Base-by-base conservation (phyloP, 2,797 vertebrate genomes). In the Poecilia picta region DNA sequence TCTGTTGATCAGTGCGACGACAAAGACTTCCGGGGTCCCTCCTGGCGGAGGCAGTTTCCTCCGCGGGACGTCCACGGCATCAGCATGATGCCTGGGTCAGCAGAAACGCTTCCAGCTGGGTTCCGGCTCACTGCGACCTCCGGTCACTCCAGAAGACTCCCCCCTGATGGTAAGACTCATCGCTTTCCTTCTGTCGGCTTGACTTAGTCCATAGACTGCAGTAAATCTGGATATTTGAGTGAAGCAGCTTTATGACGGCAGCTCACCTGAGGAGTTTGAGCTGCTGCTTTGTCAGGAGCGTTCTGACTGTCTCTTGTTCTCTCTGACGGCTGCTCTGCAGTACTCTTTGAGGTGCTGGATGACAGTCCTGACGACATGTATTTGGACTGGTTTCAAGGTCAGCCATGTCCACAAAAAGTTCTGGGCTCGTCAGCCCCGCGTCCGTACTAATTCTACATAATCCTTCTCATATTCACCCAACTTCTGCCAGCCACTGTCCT, bases 81-180 rank as follows among this genome's bases (percentile, higher is more conserved):
- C 95, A 99, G 97, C 89, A 99, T 99, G 98, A 99, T 99, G 98
- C 98, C 98, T 0, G 98, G 98, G 3, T 98, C 98, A 0, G 97
- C 98, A 0, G 98, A 99, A 95, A 99, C 98, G 0, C 96, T 99
- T 81, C 98, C 98, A 0, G 98, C 98, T 0, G 98, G 98, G 4
- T 99, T 99, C 94, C 96, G 98, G 55, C 95, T 99, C 90, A 99
- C 98, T 75, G 94, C 97, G 43, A 97, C 97, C 0, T 99, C 98
- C 0, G 97, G 97, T 43, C 98, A 98, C 91, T 97, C 98, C 0
- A 96, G 98, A 62, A 97, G 97, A 94, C 95, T 98, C 95, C 87
- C 97, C 8, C 95, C 97, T 0, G 98, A 99, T 7, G 97, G 98
- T 99, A 93, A 0, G 94, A 1, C 1, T 28, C 49, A 0, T 5